Evolutionary conservation across 2,113 vertebrate genomes (phyloP), one percentile per base, ranked within the genome.

Genomic region (Megatriorchis doriae): DNA sequence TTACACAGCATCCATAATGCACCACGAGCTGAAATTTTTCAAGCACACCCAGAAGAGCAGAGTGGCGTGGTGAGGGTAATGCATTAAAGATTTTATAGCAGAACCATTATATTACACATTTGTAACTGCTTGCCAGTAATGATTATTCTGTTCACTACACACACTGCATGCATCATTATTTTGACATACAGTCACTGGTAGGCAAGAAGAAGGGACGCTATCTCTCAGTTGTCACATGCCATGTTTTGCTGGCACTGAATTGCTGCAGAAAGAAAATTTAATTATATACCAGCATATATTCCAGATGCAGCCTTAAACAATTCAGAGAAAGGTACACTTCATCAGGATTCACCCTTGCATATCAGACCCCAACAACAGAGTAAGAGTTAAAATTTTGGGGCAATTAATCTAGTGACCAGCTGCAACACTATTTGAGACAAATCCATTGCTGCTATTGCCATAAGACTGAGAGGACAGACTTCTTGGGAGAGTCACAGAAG

Each of bases 71-170:
- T 29, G 5, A 94, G 18, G 11, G 21, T 62, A 90, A 86, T 89
- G n/a, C 21, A 92, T 91, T 75, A 74, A 88, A 83, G 82, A 74
- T 77, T 95, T 95, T 83, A 70, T 55, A 92, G 80, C 56, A 89
- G 53, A 95, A 27, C n/a, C 3, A 2, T 86, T 92, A 61, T 23
- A 67, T 67, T 55, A 77, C 27, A 32, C 32, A 74, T 93, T 96
- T 86, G 47, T 87, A 92, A 80, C 52, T 80, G n/a, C 66, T 94
- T 74, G 42, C 68, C 45, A 11, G 56, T 72, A 94, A 86, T 40
- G 27, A 40, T 91, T 88, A 81, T 86, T 92, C 82, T 61, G 47
- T 48, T 90, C 67, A 34, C 34, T 75, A 36, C 0, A 0, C 38
- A 20, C 16, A 55, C 34, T 42, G 27, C 27, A 59, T 56, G 40